These are phyloP conservation scores for Drosophila sucinea DNA, from an alignment of 1,140 invertebrate species.

Conservation along the genomic window DNA sequence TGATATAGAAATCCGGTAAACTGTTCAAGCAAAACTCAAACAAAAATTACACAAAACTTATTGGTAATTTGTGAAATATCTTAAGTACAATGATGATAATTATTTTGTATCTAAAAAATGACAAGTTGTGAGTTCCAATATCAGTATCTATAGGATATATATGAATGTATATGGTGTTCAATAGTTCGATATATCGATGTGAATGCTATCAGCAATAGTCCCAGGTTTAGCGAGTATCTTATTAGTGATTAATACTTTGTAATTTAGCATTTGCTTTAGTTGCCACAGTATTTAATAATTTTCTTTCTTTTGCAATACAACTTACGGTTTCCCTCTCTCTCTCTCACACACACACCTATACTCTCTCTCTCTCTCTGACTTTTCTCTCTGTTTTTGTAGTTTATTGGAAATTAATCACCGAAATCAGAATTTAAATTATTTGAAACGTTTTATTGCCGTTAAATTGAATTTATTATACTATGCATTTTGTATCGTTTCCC, in stretches of 20 bases:
- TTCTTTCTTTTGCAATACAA: conserved; percentile 14
- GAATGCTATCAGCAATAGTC: background rate
- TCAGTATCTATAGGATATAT: too few relatives aligned
- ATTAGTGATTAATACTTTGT: conserved; percentile 6
- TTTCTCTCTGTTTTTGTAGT: conserved; percentile 24
- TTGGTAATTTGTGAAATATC: too few relatives aligned
- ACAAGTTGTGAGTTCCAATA: too few relatives aligned
- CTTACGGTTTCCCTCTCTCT: conserved; percentile 38
- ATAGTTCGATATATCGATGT: background rate
- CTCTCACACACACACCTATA: conserved; percentile 23
- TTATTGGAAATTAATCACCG: background rate
- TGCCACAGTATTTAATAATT: conserved; percentile 60
- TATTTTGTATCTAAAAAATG: too few relatives aligned
- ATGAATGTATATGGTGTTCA: too few relatives aligned
- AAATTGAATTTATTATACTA: conserved; percentile 63
- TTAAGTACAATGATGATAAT: too few relatives aligned
- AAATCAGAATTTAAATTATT: conserved; percentile 56
- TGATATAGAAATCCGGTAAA: too few relatives aligned
- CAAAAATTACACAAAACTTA: too few relatives aligned
- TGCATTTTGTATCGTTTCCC: background rate
- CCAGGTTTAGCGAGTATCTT: background rate
- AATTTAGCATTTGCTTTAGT: conserved; percentile 56
- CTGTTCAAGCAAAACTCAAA: too few relatives aligned
- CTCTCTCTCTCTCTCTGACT: conserved; percentile 21
- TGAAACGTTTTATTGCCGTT: conserved; percentile 64